Percentiles rank a stretch among this genome's conserved stretches.
Conservation (phyloP, 2,888 invertebrate species). For the Cheilosia vernalis region DNA sequence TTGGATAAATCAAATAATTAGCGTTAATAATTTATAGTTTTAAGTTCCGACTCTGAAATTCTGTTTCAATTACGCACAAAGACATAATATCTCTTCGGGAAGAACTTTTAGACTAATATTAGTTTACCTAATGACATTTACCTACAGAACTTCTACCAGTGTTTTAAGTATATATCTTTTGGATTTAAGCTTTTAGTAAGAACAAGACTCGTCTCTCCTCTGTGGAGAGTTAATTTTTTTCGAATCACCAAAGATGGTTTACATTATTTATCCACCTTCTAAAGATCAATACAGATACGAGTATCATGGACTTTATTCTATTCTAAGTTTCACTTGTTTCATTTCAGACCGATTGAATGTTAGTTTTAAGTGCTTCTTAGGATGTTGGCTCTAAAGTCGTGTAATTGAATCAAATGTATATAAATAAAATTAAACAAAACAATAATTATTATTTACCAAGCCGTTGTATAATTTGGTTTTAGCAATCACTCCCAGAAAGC, state of each 20-base stretch:
- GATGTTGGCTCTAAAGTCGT: constrained; percentile 33
- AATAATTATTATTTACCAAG: background rate
- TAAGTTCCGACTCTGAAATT: constrained; percentile 45
- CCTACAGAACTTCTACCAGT: constrained; percentile 64
- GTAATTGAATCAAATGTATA: constrained; percentile 68
- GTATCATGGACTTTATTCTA: constrained; percentile 6
- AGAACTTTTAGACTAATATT: constrained; percentile 14
- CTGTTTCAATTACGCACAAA: constrained; percentile 55
- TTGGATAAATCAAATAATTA: constrained; percentile 98
- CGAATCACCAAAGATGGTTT: constrained; percentile 14
- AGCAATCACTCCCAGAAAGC: no score
- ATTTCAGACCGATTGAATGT: constrained; percentile 19
- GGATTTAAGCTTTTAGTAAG: constrained; percentile 9
- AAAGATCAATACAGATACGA: background rate
- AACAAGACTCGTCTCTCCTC: constrained; percentile 20
- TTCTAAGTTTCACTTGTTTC: constrained; percentile 18
- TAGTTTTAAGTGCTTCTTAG: constrained; percentile 36
- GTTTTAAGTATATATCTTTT: constrained; percentile 26
- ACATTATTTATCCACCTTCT: constrained; percentile 2
- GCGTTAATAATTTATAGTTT: constrained; percentile 93
- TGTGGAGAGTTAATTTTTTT: background rate
- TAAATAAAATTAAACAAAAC: constrained; percentile 49
- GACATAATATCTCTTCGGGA: background rate
- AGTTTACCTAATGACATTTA: constrained; percentile 1
- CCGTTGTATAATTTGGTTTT: background rate